Percentiles rank a stretch among this genome's conserved stretches.
These are phyloP conservation scores for Hipparchia semele DNA, from an alignment of 2,888 invertebrate genomes.

Conservation along the genomic window DNA sequence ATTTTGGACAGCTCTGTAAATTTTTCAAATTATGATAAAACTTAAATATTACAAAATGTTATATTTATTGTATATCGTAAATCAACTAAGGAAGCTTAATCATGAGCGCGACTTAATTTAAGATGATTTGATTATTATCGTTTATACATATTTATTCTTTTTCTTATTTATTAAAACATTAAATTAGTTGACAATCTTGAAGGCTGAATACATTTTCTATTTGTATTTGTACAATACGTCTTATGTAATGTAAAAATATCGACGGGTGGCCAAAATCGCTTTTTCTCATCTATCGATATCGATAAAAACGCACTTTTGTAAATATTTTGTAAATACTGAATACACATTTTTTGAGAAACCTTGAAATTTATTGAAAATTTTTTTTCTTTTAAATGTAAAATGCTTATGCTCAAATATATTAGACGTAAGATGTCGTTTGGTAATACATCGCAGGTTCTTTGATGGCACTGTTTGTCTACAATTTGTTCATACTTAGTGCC, in stretches of 20 bases:
- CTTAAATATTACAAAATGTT: neutral
- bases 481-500: slow-evolving; percentile 47
- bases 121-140: neutral
- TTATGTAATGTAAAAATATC: slow-evolving; percentile 41
- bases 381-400: slow-evolving; percentile 70
- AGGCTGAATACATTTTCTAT: slow-evolving; percentile 52
- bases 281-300: slow-evolving; percentile 55
- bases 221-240: slow-evolving; percentile 43
- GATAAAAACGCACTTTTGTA: slow-evolving; percentile 69
- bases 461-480: slow-evolving; percentile 35
- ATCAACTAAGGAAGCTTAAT: neutral
- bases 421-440: slow-evolving; percentile 63
- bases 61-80: neutral
- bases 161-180: slow-evolving; percentile 48
- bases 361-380: slow-evolving; percentile 57
- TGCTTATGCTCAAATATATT: slow-evolving; percentile 81
- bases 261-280: slow-evolving; percentile 74
- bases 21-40: neutral
- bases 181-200: slow-evolving; percentile 46
- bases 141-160: slow-evolving; percentile 1
- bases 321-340: slow-evolving; percentile 77
- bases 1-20: slow-evolving; percentile 20
- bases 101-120: neutral
- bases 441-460: slow-evolving; percentile 52
- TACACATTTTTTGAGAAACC: slow-evolving; percentile 63